These are phyloP conservation scores for Holcopasites calliopsidis DNA, from an alignment of 1,140 invertebrate species.

Conservation along the genomic window DNA sequence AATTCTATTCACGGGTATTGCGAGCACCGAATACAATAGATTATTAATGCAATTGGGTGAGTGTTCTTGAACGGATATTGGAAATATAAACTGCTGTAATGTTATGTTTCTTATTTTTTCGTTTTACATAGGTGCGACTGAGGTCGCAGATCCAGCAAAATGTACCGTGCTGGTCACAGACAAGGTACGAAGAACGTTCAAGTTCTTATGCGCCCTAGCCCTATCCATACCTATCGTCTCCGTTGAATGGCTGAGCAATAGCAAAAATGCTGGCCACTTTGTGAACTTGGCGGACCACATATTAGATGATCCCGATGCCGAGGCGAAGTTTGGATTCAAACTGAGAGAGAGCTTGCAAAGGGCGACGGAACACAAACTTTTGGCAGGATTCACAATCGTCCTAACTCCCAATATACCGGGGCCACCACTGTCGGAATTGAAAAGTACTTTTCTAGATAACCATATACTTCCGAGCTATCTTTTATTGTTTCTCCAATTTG, in stretches of 20 bases:
- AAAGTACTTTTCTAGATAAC: slow-evolving; percentile 69
- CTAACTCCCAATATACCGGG: slow-evolving; percentile 75
- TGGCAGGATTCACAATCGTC: slow-evolving; percentile 73
- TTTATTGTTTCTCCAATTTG: neutral
- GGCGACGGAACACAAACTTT: slow-evolving; percentile 68
- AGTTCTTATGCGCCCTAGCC: slow-evolving; percentile 78
- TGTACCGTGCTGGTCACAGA: slow-evolving; percentile 79
- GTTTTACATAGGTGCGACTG: slow-evolving; percentile 70
- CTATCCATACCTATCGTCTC: slow-evolving; percentile 77
- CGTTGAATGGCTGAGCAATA: slow-evolving; percentile 75
- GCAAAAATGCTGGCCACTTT: slow-evolving; percentile 63
- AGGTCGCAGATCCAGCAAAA: slow-evolving; percentile 68
- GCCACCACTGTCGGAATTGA: slow-evolving; percentile 76
- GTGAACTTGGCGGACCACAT: slow-evolving; percentile 73
- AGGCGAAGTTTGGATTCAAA: slow-evolving; percentile 76
- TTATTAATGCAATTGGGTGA: slow-evolving; percentile 62
- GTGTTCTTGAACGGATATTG: neutral
- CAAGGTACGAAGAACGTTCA: slow-evolving; percentile 78
- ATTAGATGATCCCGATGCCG: slow-evolving; percentile 74
- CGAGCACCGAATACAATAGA: slow-evolving; percentile 40
- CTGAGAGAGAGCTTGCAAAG: slow-evolving; percentile 71
- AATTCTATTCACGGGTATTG: slow-evolving; percentile 67
- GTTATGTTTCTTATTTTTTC: neutral
- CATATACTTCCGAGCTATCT: neutral
- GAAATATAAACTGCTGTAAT: neutral